A percentile compares a stretch with the other conserved stretches of the same genome.
These are phyloP conservation scores for Scomber japonicus DNA, from an alignment of 2,113 vertebrate genomes.

Conservation along the genomic window DNA sequence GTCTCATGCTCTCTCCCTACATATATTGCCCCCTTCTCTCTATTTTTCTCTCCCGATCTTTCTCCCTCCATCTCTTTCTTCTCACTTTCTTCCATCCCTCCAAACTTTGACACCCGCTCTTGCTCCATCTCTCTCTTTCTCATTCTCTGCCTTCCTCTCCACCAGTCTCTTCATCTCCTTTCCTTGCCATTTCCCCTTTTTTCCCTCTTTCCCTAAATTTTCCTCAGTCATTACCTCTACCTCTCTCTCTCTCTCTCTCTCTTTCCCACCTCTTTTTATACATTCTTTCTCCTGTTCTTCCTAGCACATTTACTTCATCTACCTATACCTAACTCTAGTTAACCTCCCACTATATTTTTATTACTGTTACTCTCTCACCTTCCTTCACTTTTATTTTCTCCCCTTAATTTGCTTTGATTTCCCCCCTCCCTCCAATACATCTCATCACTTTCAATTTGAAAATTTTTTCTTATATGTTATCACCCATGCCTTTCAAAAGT, in stretches of 20 bases:
- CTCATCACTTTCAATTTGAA: neutral
- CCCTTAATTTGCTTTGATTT: too few species aligned
- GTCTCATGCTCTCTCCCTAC: neutral
- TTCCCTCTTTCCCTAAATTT: neutral
- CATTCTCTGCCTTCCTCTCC: neutral
- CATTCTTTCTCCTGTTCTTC: too few species aligned
- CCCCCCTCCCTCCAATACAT: too few species aligned
- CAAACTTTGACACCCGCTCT: slow-evolving; percentile 11
- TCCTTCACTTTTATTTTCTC: too few species aligned
- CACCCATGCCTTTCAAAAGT: neutral
- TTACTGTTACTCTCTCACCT: too few species aligned
- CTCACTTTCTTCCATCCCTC: slow-evolving; percentile 13
- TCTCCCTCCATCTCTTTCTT: neutral
- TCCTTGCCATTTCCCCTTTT: neutral
- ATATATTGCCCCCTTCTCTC: slow-evolving; percentile 2
- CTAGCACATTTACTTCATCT: too few species aligned
- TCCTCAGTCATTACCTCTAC: neutral
- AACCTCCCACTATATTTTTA: too few species aligned
- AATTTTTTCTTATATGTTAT: neutral
- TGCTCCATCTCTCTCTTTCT: slow-evolving; percentile 7
- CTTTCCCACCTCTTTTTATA: neutral
- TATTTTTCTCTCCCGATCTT: neutral
- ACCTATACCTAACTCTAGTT: too few species aligned
- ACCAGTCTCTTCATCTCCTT: neutral
- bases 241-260: neutral